Evolutionary conservation across 1,140 invertebrate genomes (phyloP).

Genomic region (Lasaia peninsularis): DNA sequence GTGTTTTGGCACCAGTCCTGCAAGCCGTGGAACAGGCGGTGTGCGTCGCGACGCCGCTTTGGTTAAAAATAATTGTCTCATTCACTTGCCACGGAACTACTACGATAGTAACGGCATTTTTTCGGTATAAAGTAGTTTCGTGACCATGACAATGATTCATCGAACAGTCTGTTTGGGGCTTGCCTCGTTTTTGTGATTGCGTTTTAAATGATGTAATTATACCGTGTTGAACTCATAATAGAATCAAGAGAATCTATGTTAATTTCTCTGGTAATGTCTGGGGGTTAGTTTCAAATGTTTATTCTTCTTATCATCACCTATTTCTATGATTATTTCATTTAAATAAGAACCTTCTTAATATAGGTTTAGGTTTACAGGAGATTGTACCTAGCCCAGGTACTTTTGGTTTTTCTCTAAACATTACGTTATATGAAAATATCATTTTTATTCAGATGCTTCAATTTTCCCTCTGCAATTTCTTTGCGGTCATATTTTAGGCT

Average conservation of each 20-base stretch:
- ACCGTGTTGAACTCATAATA: not conserved
- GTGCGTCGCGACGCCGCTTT: constrained; percentile 39
- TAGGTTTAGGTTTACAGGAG: too few species aligned
- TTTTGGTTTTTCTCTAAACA: too few species aligned
- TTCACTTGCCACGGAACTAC: constrained; percentile 60
- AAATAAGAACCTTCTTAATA: too few species aligned
- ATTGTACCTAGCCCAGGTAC: too few species aligned
- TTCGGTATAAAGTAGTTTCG: constrained; percentile 61
- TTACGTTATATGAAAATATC: too few species aligned
- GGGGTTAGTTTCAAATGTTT: too few species aligned
- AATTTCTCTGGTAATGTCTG: too few species aligned
- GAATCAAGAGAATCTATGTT: not conserved
- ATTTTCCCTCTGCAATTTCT: too few species aligned
- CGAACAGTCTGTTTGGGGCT: constrained; percentile 30
- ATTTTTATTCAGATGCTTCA: too few species aligned
- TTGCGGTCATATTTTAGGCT: too few species aligned
- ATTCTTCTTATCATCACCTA: too few species aligned
- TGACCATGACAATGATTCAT: constrained; percentile 55
- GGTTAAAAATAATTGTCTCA: constrained; percentile 72
- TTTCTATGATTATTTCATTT: too few species aligned
- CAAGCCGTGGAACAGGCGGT: constrained; percentile 33
- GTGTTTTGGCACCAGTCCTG: constrained; percentile 50
- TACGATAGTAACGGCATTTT: constrained; percentile 70
- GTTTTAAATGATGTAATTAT: not conserved
- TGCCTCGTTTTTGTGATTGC: not conserved